Base-by-base conservation (phyloP, 2,797 vertebrate genomes). In the Lutjanus campechanus region DNA sequence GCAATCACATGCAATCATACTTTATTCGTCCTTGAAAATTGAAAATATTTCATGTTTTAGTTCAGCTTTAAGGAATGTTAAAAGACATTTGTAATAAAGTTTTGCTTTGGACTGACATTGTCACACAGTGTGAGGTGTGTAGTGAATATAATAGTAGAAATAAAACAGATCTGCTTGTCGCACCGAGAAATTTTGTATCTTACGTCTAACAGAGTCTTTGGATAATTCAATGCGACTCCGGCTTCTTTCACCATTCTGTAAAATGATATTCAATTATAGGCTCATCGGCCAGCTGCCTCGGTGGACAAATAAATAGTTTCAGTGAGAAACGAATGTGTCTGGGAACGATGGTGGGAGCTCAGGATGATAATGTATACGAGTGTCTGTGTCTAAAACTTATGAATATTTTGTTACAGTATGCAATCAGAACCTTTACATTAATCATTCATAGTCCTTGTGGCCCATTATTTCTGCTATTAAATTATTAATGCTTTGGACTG, bases 341-440 rank as follows among this genome's bases (percentile, higher is more conserved):
- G 80, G 82, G 78, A 89, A 80, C 86, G 83, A 81, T 82, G 67
- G 69, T 60, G 61, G 71, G 61, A 78, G 79, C 81, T 67, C 77
- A 47, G 68, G 85, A 88, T 86, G 84, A 92, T 90, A 86, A 91
- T 86, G 83, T 91, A 85, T 79, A 90, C 83, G 68, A 62, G 86
- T 92, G 73, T 91, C 90, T 88, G 81, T 88, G 84, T 91, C 84
- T 87, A 82, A 91, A 93, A 87, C 79, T 77, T 90, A 88, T 92
- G 90, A 92, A 93, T 92, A 93, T 94, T 94, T 94, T 88, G 90
- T 94, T 94, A 91, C 89, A 90, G 87, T 90, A 80, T 90, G 91
- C 90, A 94, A 92, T 92, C 90, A 94, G 89, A 93, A 93, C 89
- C 91, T 91, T 92, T 91, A 79, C 91, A 93, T 95, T 93, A 95